phyloP scores from a whole-genome alignment of 2,888 invertebrate genomes.

The Chesias legatella region DNA sequence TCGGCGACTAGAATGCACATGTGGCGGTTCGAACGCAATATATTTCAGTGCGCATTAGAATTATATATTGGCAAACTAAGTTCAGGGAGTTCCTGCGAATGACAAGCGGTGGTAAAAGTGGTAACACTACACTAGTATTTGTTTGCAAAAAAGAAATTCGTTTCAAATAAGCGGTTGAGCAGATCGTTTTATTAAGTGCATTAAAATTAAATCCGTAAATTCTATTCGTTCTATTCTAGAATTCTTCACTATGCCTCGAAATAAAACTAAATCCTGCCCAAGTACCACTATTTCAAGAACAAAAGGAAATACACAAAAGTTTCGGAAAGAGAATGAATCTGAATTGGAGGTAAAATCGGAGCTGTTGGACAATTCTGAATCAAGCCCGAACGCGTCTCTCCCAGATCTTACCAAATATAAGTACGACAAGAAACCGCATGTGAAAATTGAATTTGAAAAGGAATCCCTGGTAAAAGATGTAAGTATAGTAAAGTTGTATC shows the following conservation, averaged over 20 bases:
- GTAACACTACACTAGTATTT: too few relatives aligned
- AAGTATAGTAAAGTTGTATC: too few relatives aligned
- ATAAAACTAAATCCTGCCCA: constrained; percentile 32
- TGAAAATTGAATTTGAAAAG: constrained; percentile 64
- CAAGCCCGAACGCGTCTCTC: constrained; percentile 25
- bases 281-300: constrained; percentile 9
- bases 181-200: too few relatives aligned
- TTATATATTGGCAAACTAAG: too few relatives aligned
- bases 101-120: too few relatives aligned
- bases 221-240: constrained; percentile 4
- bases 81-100: too few relatives aligned
- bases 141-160: too few relatives aligned
- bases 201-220: too few relatives aligned
- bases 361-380: constrained; percentile 25
- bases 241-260: constrained; percentile 48
- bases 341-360: constrained; percentile 29
- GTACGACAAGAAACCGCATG: constrained; percentile 59
- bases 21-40: too few relatives aligned
- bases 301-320: background rate
- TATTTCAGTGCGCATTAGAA: too few relatives aligned
- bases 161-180: too few relatives aligned
- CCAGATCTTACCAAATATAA: constrained; percentile 52
- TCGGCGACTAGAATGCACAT: too few relatives aligned
- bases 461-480: constrained; percentile 44
- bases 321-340: constrained; percentile 12